phyloP scores from a whole-genome alignment of 2,888 invertebrate genomes.

The Leucophenga montana region DNA sequence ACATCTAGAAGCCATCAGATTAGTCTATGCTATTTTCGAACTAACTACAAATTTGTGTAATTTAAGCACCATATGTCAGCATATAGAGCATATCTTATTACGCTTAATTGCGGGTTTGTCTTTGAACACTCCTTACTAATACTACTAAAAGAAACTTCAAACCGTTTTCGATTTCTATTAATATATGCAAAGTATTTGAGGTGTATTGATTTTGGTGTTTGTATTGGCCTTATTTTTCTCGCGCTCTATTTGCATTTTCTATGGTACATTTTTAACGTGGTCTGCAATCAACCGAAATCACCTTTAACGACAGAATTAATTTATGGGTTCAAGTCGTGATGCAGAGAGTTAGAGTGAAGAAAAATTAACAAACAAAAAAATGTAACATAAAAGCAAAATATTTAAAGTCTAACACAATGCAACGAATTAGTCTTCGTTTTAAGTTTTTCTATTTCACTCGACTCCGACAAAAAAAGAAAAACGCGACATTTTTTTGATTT shows the following conservation, averaged over 20 bases:
- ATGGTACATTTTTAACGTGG: conserved; percentile 1
- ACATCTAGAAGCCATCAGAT: no score
- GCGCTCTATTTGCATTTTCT: conserved; percentile 1
- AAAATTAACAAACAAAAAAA: not conserved
- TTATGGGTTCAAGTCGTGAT: conserved; percentile 56
- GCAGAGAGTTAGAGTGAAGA: conserved; percentile 14
- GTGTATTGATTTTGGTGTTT: conserved; percentile 23
- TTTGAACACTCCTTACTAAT: no score
- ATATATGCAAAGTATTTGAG: conserved; percentile 37
- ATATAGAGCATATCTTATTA: no score
- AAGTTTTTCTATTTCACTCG: conserved; percentile 13
- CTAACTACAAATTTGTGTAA: no score
- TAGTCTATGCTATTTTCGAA: no score
- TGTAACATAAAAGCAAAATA: conserved; percentile 10
- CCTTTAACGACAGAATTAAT: conserved; percentile 56
- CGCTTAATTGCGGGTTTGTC: no score
- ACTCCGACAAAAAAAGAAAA: conserved; percentile 17
- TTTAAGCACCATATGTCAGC: no score
- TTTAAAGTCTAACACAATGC: conserved; percentile 18
- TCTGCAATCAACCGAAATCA: conserved; percentile 45
- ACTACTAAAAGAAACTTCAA: not conserved
- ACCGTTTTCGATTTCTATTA: conserved; percentile 32
- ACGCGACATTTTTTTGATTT: not conserved
- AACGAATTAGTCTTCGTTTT: conserved; percentile 16
- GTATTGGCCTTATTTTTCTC: conserved; percentile 29